Evolutionary conservation across 2,888 invertebrate species (phyloP), one percentile per base, ranked within the genome.

Genomic region (Drosophila fulvimacula): DNA sequence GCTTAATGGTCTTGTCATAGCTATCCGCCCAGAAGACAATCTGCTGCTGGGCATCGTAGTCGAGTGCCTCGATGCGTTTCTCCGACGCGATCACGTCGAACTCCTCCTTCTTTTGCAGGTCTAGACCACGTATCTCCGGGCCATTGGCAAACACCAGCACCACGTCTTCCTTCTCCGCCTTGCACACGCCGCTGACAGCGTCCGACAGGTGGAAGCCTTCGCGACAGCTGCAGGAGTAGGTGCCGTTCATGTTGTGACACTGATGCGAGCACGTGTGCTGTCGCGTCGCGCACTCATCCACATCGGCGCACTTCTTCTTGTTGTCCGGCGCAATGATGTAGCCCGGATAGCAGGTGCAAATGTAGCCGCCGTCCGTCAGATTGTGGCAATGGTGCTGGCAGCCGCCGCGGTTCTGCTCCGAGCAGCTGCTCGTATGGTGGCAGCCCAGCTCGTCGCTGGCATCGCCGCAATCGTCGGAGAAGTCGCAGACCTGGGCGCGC

Each of bases 21-120:
- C 96, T 96, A 91, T 99, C 99, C 0, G 98, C 97, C 98, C 99
- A 99, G 93, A 97, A 99, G 62, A 99, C 93, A 91, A 98, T 96
- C 90, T 97, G 96, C 24, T 94, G 93, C 66, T 94, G 94, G 0
- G 97, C 96, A 92, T 98, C 97, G 87, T 97, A 97, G 92, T 99
- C 99, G 56, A 99, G 93, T 0, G 98, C 97, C 88, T 98, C 96
- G 60, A 99, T 96, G 56, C 98, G 95, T 91, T 97, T 97, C 91
- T 98, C 98, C 13, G 96, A 95, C 0, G 94, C 94, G 49, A 98
- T 95, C 0, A 98, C 95, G 80, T 96, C 96, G 69, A 95, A 93
- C 89, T 96, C 96, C 74, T 96, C 95, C 70, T 94, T 94, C 87
- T 94, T 94, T 55, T 94, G 94, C 27, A 95, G 92, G 51, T 95